These are phyloP conservation scores for Amphipoea lucens DNA, from an alignment of 2,888 invertebrate species.

Conservation along the genomic window DNA sequence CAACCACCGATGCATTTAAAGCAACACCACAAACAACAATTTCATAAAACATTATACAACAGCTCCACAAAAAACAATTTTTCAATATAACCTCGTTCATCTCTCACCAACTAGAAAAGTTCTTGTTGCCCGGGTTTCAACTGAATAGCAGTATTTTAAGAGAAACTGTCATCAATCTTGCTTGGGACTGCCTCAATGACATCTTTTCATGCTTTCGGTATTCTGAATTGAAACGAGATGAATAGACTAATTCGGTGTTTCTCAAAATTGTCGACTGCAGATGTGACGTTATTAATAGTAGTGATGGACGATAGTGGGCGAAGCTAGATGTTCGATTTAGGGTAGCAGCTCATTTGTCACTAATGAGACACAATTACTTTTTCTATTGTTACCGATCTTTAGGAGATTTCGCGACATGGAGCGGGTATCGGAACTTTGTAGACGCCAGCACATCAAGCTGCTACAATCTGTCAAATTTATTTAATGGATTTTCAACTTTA, in stretches of 20 bases:
- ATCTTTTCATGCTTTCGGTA: constrained; percentile 78
- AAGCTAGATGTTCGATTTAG: neutral
- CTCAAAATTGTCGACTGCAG: constrained; percentile 47
- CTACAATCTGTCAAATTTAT: too few relatives aligned
- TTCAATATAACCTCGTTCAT: constrained; percentile 54
- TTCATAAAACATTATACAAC: constrained; percentile 35
- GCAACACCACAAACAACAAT: constrained; percentile 21
- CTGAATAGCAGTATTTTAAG: constrained; percentile 77
- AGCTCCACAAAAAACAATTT: constrained; percentile 43
- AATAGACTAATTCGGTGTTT: constrained; percentile 73
- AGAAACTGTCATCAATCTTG: constrained; percentile 83
- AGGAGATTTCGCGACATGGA: too few relatives aligned
- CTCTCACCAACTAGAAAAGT: constrained; percentile 71
- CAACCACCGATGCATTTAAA: neutral
- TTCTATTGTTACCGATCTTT: too few relatives aligned
- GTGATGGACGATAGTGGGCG: constrained; percentile 8
- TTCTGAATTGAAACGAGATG: constrained; percentile 73
- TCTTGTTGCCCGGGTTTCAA: constrained; percentile 74
- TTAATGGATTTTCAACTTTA: too few relatives aligned
- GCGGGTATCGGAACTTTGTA: too few relatives aligned
- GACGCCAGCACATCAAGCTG: too few relatives aligned
- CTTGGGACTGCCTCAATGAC: constrained; percentile 75
- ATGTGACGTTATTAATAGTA: constrained; percentile 26
- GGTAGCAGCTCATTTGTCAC: too few relatives aligned
- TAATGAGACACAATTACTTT: too few relatives aligned